phyloP scores from a whole-genome alignment of 2,113 vertebrate genomes.

The Mesocricetus auratus region DNA sequence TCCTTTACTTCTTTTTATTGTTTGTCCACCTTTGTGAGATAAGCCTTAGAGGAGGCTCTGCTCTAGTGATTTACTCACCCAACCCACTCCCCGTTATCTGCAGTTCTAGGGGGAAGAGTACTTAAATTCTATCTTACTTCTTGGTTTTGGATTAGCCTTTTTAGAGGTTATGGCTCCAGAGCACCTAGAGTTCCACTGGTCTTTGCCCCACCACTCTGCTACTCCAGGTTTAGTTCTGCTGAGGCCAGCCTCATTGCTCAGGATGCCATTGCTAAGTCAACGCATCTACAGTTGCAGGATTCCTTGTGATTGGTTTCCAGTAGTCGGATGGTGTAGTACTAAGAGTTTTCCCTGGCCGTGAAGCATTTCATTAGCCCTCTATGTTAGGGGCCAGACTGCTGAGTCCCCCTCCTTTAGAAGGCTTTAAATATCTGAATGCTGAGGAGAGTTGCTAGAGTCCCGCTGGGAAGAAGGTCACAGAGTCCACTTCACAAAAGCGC shows the following conservation, averaged over 20 bases:
- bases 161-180: background rate
- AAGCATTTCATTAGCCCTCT: background rate
- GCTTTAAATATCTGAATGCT: background rate
- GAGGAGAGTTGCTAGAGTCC: background rate
- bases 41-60: background rate
- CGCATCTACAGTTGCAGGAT: background rate
- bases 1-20: background rate
- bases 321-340: background rate
- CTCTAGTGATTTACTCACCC: background rate
- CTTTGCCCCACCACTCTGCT: background rate
- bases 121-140: background rate
- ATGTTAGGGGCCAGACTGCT: background rate
- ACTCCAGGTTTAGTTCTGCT: background rate
- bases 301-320: background rate
- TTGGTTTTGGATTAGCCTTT: background rate
- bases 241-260: background rate
- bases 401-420: background rate
- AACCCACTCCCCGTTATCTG: too few species aligned
- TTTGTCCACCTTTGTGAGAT: background rate
- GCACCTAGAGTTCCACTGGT: background rate
- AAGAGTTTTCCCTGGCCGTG: background rate
- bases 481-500: background rate
- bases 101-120: background rate
- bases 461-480: slow-evolving; percentile 13
- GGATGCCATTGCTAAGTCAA: background rate